Base-by-base conservation (phyloP, 2,888 invertebrate species). In the Galeruca laticollis region DNA sequence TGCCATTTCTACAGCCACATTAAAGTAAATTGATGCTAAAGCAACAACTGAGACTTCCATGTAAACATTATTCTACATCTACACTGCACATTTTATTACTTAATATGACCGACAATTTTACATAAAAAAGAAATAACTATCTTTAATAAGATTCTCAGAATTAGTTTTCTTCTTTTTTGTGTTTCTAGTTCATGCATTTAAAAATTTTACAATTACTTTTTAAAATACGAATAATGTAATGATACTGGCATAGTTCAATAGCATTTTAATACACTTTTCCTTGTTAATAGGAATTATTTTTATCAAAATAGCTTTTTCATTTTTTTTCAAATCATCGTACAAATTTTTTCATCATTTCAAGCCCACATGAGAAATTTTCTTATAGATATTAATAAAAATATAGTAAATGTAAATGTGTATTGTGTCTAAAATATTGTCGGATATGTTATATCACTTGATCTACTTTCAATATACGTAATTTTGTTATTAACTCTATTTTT, bases 391-490 rank as follows among this genome's bases (percentile, higher is more conserved):
- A 71, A 74, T 75, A 78, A 75, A 74, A 75, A 76, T 76, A 76
- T 74, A 75, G 73, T 76, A 76, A 64, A 71, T 71, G 65, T 60
- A 54, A 67, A 62, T 76, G 74, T 77, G 78, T 81, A 82, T 82
- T 81, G 82, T 82, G 82, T 82, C 82, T 81, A 81, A 77, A 75
- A 79, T 81, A 81, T 82, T 82, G 81, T 82, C 81, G 78, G 78
- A 81, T 80, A 80, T 80, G 78, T 79, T 74, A 77, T 81, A 81
- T 82, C 81, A 82, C 81, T 76, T 73, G 70, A 69, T 74, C 70
- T 75, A 75, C 71, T 77, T 66, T 60, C 49, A 66, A 47, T 75
- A 68, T 73, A 71, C 64, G 71, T 69, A 70, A 68, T 72, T 74
- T 69, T 66, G 54, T 67, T 64, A 47, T 70, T 68, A 69, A 60